A percentile compares a stretch with the other conserved stretches of the same genome.
These are phyloP conservation scores for Eupithecia tripunctaria DNA, from an alignment of 2,888 invertebrate genomes.

Conservation along the genomic window DNA sequence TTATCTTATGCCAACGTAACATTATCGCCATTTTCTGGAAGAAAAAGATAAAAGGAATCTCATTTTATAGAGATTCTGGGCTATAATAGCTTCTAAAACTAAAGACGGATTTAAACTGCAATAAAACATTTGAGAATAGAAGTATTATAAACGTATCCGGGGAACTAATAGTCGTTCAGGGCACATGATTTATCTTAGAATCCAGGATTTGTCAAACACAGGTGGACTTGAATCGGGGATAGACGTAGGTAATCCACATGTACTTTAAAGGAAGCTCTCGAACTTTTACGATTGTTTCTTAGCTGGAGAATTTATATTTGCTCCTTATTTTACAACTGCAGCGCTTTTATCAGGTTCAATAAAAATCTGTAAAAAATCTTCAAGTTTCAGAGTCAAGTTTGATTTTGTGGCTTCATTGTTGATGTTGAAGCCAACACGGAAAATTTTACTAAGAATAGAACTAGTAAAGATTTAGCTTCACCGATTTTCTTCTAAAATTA, in stretches of 20 bases:
- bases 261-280: constrained; percentile 22
- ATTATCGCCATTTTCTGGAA: neutral
- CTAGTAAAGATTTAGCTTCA: neutral
- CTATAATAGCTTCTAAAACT: neutral
- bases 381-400: too few relatives aligned
- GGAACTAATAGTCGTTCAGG: constrained; percentile 41
- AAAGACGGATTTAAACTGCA: neutral
- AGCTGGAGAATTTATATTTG: neutral
- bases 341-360: neutral
- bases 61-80: neutral
- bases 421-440: too few relatives aligned
- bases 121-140: constrained; percentile 23
- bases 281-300: neutral
- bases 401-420: too few relatives aligned
- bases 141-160: constrained; percentile 38
- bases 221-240: constrained; percentile 44
- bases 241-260: constrained; percentile 38
- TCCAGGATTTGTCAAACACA: constrained; percentile 46
- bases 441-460: too few relatives aligned
- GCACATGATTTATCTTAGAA: constrained; percentile 45
- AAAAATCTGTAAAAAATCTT: too few relatives aligned
- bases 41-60: too few relatives aligned
- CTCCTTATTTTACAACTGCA: neutral
- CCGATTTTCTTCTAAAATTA: neutral
- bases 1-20: neutral